Base-by-base conservation (phyloP, 2,797 vertebrate genomes). In the Hoplostethus atlanticus region DNA sequence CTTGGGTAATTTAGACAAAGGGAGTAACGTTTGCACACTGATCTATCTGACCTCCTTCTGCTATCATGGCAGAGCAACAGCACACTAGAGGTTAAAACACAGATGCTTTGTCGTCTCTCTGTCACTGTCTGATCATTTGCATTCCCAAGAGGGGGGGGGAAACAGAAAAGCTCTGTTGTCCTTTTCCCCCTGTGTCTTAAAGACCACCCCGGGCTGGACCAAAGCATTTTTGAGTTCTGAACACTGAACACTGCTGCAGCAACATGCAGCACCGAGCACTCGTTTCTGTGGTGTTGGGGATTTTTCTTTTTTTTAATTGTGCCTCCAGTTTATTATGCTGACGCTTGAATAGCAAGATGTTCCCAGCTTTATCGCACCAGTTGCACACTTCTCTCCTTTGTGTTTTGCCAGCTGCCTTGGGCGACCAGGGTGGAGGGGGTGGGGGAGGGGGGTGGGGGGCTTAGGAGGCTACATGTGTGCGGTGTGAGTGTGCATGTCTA, bases 331-430 rank as follows among this genome's bases (percentile, higher is more conserved):
- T 92, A 89, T 91, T 91, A 88, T 92, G 88, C 92, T 90, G 89
- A 93, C 73, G 84, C 85, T 79, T 89, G 86, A 91, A 93, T 86
- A 90, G 91, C 86, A 89, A 93, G 91, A 94, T 93, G 90, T 94
- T 94, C 90, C 86, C 73, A 59, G 88, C 91, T 93, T 93, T 94
- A 94, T 95, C 92, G 83, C 91, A 93, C 91, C 90, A 93, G 93
- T 94, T 94, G 91, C 94, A 94, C 91, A 94, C 92, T 94, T 94
- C 91, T 92, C 85, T 80, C 84, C 88, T 94, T 94, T 94, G 93
- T 95, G 87, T 93, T 94, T 91, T 91, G 86, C 92, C 94, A 94
- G 93, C 93, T 94, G 93, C 90, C 91, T 87, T 81, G 84, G 79
- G 84, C 85, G 79, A 81, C 75, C 80, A 66, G 66, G 73, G 74